A percentile compares a stretch with the other conserved stretches of the same genome.
Conservation (phyloP, 2,113 vertebrate genomes). For the Enhydra lutris region DNA sequence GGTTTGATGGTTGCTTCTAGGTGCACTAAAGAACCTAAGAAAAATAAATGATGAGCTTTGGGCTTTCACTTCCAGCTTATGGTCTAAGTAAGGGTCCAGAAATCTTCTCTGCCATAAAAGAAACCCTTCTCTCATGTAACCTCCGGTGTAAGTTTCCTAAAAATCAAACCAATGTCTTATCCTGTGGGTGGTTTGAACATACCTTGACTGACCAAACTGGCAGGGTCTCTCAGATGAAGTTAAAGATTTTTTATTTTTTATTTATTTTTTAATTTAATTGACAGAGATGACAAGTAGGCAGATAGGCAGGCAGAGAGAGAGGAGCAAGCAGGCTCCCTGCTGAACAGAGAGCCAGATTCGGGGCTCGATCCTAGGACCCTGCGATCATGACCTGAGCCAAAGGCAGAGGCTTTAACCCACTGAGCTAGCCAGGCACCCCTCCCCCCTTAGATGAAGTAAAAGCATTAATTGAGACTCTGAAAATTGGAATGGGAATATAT, state of each 20-base stretch:
- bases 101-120: not conserved
- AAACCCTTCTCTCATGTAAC: not conserved
- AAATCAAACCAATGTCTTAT: not conserved
- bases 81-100: not conserved
- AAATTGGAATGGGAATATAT: not conserved
- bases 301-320: too few relatives aligned
- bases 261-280: too few relatives aligned
- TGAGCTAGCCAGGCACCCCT: too few relatives aligned
- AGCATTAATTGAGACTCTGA: not conserved
- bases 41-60: not conserved
- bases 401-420: too few relatives aligned
- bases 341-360: too few relatives aligned
- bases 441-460: not conserved
- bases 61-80: not conserved
- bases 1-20: not conserved
- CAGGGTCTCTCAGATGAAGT: not conserved
- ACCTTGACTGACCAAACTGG: not conserved
- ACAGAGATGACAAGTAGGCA: too few relatives aligned
- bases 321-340: too few relatives aligned
- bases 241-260: not conserved
- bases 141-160: not conserved
- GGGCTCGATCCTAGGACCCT: too few relatives aligned
- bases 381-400: too few relatives aligned
- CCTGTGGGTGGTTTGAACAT: not conserved
- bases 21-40: not conserved